Evolutionary conservation across 1,140 invertebrate genomes (phyloP), one percentile per base, ranked within the genome.

Genomic region (Pseudomyrmex cubaensis): DNA sequence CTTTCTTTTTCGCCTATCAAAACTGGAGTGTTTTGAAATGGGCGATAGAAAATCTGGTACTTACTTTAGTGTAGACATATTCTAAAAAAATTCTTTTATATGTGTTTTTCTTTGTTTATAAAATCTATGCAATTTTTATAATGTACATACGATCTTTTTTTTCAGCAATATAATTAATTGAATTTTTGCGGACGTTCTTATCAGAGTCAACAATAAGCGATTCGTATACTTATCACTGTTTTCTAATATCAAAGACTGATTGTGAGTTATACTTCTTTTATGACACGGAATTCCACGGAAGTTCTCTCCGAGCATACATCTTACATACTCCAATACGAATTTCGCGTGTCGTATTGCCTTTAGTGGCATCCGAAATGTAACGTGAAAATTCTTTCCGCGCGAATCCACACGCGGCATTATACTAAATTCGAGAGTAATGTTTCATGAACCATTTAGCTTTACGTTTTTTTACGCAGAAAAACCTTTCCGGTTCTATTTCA

Each of bases 361-460:
- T 48, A 1, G 35, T 48, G 8, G 35, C 5, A 69, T 50, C 12
- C n/a, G 10, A 10, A 35, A 35, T 35, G 35, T 35, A 35, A 35
- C 5, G 35, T 35, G 5, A 35, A 57, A 78, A 69, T 57, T 78
- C 17, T 78, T 70, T 48, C 12, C 64, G 4, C 8, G 2, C 44
- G 44, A 70, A 57, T 57, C 56, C 57, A 48, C n/a, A 20, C 5
- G 62, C 20, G 54, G 12, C 44, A 48, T 59, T 54, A 46, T 48
- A 13, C 52, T 57, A 78, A 78, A 78, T 70, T 57, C 15, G 52
- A 44, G 1, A 44, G 52, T 20, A 70, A 78, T 78, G 64, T 69
- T 69, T 78, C 66, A 20, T 44, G 15, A 78, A 5, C 64, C 64
- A 70, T 70, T 70, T 78, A 46, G 17, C 22, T 54, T 59, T 46